Evolutionary conservation across 1,140 invertebrate species (phyloP).

Genomic region (Meloidogyne chitwoodi): DNA sequence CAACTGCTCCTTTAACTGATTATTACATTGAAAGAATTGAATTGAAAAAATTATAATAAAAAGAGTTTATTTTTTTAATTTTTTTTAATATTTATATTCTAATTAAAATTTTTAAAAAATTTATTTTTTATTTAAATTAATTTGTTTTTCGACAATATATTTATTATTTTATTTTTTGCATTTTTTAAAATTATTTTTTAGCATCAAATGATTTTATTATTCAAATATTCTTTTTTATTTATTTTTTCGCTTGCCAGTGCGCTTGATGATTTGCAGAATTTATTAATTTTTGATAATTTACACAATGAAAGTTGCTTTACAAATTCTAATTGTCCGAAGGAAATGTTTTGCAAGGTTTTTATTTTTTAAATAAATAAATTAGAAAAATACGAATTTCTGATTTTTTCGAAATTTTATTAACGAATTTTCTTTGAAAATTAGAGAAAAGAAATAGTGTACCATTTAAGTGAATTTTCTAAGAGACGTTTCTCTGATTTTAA

Average conservation of each 20-base stretch:
- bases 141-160: too few species aligned
- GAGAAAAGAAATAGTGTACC: not conserved
- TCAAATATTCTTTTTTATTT: not conserved
- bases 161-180: not conserved
- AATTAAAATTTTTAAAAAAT: too few species aligned
- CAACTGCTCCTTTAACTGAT: slow-evolving; percentile 10
- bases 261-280: not conserved
- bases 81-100: not conserved
- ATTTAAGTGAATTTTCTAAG: not conserved
- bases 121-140: too few species aligned
- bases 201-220: not conserved
- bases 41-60: not conserved
- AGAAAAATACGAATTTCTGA: too few species aligned
- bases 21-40: slow-evolving; percentile 5
- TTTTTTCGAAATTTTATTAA: too few species aligned
- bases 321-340: not conserved
- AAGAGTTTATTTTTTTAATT: slow-evolving; percentile 1
- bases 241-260: not conserved
- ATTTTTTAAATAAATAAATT: not conserved
- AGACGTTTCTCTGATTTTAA: too few species aligned
- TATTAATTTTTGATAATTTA: not conserved
- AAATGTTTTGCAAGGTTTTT: not conserved
- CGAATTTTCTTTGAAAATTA: too few species aligned
- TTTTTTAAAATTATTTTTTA: not conserved
- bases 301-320: not conserved